These are phyloP conservation scores for Euspilapteryx auroguttella DNA, from an alignment of 2,888 invertebrate species.

Conservation along the genomic window DNA sequence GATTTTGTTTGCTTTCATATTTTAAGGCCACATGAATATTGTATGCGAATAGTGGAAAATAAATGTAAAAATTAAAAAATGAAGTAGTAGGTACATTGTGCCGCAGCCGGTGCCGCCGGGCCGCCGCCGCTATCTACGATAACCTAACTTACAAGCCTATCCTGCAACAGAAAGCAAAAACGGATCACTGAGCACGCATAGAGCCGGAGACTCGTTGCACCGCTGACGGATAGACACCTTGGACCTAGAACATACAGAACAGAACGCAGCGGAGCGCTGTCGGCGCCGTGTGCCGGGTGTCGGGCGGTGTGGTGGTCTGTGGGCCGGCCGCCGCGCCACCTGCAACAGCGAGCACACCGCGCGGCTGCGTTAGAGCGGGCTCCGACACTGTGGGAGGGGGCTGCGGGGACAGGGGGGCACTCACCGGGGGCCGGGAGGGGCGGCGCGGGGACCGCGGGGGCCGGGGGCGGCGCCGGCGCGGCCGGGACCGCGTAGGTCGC, in stretches of 20 bases:
- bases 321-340: slow-evolving; percentile 4
- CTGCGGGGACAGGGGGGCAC: slow-evolving; percentile 4
- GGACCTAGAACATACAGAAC: no score
- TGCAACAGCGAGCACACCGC: slow-evolving; percentile 13
- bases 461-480: slow-evolving; percentile 9
- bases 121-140: slow-evolving; percentile 21
- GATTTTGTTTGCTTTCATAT: no score
- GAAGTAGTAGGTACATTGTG: slow-evolving; percentile 42
- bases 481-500: slow-evolving; percentile 6
- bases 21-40: no score
- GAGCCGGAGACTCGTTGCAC: no score
- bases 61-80: no score
- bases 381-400: slow-evolving; percentile 4
- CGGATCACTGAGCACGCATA: slow-evolving; percentile 33
- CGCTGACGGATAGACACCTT: no score
- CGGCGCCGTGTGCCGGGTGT: no score
- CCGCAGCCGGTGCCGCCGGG: slow-evolving; percentile 15
- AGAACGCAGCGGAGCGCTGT: no score
- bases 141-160: slow-evolving; percentile 54
- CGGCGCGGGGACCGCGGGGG: slow-evolving; percentile 5
- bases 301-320: slow-evolving; percentile 7
- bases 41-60: no score
- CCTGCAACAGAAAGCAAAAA: slow-evolving; percentile 58
- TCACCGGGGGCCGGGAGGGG: slow-evolving; percentile 3
- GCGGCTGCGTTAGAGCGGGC: slow-evolving; percentile 4